Percentiles rank a stretch among this genome's conserved stretches.
Evolutionary conservation across 2,888 invertebrate species (phyloP).

Genomic region (Bombylius discolor): DNA sequence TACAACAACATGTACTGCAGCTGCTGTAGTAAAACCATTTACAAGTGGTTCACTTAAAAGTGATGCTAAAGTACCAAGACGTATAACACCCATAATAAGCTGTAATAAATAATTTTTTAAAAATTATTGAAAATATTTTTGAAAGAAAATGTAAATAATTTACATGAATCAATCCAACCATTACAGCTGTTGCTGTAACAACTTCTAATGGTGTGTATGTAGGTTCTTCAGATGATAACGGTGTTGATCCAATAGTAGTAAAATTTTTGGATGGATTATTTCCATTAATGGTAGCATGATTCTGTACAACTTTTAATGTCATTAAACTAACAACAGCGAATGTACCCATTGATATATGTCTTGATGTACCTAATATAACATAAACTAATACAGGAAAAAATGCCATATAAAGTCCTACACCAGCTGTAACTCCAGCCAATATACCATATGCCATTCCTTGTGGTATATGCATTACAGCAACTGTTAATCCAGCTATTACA

Average conservation of each 20-base stretch:
- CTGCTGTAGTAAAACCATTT: conserved; percentile 60
- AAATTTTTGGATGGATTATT: conserved; percentile 4
- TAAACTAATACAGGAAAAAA: conserved; percentile 77
- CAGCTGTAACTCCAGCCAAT: conserved; percentile 52
- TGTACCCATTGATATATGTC: conserved; percentile 71
- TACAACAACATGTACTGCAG: conserved; percentile 55
- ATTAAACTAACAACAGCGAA: conserved; percentile 76
- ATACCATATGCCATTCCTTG: conserved; percentile 66
- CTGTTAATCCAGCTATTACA: conserved; percentile 67
- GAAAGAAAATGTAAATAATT: neutral
- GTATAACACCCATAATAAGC: conserved; percentile 49
- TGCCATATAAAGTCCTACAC: conserved; percentile 64
- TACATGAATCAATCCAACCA: conserved; percentile 58
- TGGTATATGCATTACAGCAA: conserved; percentile 75
- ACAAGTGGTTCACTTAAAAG: conserved; percentile 52
- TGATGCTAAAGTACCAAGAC: conserved; percentile 46
- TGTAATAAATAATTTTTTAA: conserved; percentile 26
- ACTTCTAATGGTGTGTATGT: conserved; percentile 49
- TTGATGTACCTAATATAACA: conserved; percentile 67
- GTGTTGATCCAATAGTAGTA: neutral
- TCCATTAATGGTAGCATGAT: conserved; percentile 31
- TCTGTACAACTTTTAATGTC: conserved; percentile 60
- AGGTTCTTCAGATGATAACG: neutral
- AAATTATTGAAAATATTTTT: neutral
- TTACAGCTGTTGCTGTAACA: conserved; percentile 58